Base-by-base conservation (phyloP, 2,113 vertebrate genomes). In the Triplophysa tibetana region DNA sequence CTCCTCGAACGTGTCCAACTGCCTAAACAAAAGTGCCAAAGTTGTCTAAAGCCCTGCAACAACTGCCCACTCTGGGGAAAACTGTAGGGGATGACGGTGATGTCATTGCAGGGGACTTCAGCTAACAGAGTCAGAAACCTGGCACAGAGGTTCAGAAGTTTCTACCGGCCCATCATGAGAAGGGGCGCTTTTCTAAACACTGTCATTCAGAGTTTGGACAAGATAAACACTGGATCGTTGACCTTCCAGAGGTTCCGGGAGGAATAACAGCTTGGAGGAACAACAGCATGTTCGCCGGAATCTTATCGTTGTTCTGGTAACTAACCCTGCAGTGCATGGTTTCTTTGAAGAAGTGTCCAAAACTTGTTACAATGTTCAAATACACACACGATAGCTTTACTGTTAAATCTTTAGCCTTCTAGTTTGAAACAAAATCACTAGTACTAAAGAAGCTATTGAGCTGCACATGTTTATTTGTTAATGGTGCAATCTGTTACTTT, bases 191-290 rank as follows among this genome's bases (percentile, higher is more conserved):
- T 52, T 66, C 58, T 78, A 70, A 66, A 78, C 70, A 61, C 63
- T 8, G 70, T 73, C 21, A 72, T 19, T 70, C 14, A 21, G 63
- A 43, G 64, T 66, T 72, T 78, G 63, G 38, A 79, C 43, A 52
- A 70, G 33, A 75, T 70, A 79, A 80, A 83, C 63, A 81, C 23
- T 33, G 50, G 19, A 52, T 69, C 43, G 66, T 64, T 76, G 73
- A 65, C 75, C 60, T 64, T n/a, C 43, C 1, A 56, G 60, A 66
- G 62, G 65, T 33, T 64, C 56, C 19, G 5, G 52, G 26, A 75
- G 72, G 54, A 50, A 50, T 29, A 75, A 29, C 63, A 67, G 63
- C 56, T 45, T 74, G 70, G 52, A 69, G 23, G 33, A 29, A 70
- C 21, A 70, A 79, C 72, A 61, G 10, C 43, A 12, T 45, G 54